Percentiles rank a stretch among this genome's conserved stretches.
Conservation (phyloP, 2,797 vertebrate genomes). For the Centropyge bicolor region DNA sequence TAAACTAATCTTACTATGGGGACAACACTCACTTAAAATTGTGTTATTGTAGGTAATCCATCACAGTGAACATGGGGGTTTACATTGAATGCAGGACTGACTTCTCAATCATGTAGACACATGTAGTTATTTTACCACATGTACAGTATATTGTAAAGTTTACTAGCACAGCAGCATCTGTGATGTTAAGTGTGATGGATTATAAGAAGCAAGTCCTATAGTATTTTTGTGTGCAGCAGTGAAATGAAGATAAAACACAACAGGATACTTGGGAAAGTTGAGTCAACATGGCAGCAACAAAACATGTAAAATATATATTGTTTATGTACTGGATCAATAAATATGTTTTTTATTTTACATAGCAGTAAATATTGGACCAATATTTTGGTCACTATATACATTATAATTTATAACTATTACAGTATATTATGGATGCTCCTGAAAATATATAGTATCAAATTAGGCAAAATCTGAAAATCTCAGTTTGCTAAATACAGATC, state of each 20-base stretch:
- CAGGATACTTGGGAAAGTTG: not conserved
- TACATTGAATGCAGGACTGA: not conserved
- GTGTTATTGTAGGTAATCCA: not conserved
- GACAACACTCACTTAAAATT: not conserved
- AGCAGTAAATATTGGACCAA: too few relatives aligned
- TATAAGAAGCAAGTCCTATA: not conserved
- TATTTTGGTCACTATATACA: not conserved
- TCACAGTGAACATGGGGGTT: not conserved
- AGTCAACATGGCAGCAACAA: not conserved
- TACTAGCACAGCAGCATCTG: not conserved
- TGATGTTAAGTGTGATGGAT: not conserved
- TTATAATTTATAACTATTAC: not conserved
- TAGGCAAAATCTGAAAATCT: not conserved
- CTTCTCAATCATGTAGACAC: not conserved
- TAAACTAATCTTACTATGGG: not conserved
- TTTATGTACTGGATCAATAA: too few relatives aligned
- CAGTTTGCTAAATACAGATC: not conserved
- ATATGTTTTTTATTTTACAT: too few relatives aligned
- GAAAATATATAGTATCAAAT: not conserved
- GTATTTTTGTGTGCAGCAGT: not conserved
- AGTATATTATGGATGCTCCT: not conserved
- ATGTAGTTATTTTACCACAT: not conserved
- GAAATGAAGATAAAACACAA: not conserved
- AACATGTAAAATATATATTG: not conserved
- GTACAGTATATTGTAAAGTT: not conserved